Percentiles rank a stretch among this genome's conserved stretches.
phyloP scores from a whole-genome alignment of 2,888 invertebrate species.

The Aspidiotus rigidus region DNA sequence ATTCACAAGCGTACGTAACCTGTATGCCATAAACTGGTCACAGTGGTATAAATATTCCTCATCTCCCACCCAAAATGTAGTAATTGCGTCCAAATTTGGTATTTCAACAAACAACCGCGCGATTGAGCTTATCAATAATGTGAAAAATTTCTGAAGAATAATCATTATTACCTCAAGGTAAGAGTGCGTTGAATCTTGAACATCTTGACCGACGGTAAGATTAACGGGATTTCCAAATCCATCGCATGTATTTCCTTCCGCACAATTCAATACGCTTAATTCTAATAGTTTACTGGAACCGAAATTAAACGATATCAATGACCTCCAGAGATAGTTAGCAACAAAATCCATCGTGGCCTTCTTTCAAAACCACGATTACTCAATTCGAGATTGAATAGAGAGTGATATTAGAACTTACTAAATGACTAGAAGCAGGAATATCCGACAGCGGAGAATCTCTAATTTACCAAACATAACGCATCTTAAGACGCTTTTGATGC shows the following conservation, averaged over 20 bases:
- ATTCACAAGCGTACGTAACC: no score
- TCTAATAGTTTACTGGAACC: neutral
- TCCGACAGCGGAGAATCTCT: constrained; percentile 16
- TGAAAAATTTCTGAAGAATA: neutral
- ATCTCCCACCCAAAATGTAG: no score
- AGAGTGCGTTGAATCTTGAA: neutral
- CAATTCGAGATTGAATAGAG: neutral
- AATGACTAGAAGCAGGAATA: constrained; percentile 15
- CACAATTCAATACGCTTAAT: neutral
- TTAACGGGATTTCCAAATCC: neutral
- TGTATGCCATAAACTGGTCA: no score
- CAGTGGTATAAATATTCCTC: no score
- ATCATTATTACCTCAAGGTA: neutral
- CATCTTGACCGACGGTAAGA: neutral
- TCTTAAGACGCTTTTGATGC: constrained; percentile 12
- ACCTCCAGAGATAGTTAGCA: no score
- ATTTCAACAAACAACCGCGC: no score
- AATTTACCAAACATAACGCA: constrained; percentile 32
- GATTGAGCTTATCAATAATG: no score
- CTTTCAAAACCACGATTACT: neutral
- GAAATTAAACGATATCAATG: neutral
- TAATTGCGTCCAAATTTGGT: no score
- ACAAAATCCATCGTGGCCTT: neutral
- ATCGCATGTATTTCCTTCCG: neutral
- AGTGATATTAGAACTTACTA: constrained; percentile 10